Percentiles rank a stretch among this genome's conserved stretches.
These are phyloP conservation scores for Melanotaenia boesemani DNA, from an alignment of 2,797 vertebrate genomes.

Conservation along the genomic window DNA sequence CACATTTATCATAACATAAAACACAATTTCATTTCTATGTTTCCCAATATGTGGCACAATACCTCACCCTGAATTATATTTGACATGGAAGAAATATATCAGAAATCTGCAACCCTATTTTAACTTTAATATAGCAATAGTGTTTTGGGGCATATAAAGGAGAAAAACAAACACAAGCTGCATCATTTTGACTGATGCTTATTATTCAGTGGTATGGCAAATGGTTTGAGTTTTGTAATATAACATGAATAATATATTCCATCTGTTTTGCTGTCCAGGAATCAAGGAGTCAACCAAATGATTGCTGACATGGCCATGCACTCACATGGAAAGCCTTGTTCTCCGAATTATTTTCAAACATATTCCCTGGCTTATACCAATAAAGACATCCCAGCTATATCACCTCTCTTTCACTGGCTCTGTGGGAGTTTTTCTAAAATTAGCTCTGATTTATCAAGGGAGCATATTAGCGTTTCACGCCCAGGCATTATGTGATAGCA, in stretches of 20 bases:
- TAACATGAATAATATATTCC: slow-evolving; percentile 24
- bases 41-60: slow-evolving; percentile 40
- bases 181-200: slow-evolving; percentile 21
- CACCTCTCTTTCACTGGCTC: slow-evolving; percentile 37
- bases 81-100: slow-evolving; percentile 46
- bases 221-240: slow-evolving; percentile 17
- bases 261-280: slow-evolving; percentile 6
- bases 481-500: slow-evolving; percentile 55
- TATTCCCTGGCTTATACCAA: slow-evolving; percentile 7
- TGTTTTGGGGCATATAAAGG: slow-evolving; percentile 4
- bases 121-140: slow-evolving; percentile 30
- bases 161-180: background rate
- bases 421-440: slow-evolving; percentile 61
- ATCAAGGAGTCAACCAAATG: background rate
- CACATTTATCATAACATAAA: slow-evolving; percentile 54
- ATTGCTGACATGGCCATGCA: slow-evolving; percentile 7
- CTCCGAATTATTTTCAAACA: slow-evolving; percentile 15
- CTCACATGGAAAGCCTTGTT: slow-evolving; percentile 1
- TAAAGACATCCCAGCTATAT: slow-evolving; percentile 39
- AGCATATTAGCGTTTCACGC: slow-evolving; percentile 65
- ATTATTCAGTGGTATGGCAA: slow-evolving; percentile 17
- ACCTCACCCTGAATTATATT: slow-evolving; percentile 47
- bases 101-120: slow-evolving; percentile 25
- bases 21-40: slow-evolving; percentile 40
- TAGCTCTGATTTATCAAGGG: slow-evolving; percentile 62